A percentile compares a stretch with the other conserved stretches of the same genome.
phyloP scores from a whole-genome alignment of 2,113 vertebrate genomes.

The Chaenogobius annularis region DNA sequence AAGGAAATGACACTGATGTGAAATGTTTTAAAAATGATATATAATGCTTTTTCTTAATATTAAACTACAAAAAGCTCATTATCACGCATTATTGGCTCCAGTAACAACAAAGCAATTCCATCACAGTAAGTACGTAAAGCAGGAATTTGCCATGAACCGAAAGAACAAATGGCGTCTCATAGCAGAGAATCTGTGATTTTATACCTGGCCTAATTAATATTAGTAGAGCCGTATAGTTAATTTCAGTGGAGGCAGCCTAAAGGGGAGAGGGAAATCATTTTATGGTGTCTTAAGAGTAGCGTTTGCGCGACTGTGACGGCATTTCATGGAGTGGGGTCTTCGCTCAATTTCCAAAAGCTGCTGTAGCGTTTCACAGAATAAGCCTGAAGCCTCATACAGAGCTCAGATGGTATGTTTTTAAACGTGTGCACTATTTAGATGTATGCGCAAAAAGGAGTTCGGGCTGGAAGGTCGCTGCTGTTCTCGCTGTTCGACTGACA shows the following conservation, averaged over 20 bases:
- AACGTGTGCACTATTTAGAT: background rate
- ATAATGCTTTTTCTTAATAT: too few relatives aligned
- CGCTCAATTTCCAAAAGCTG: slow-evolving; percentile 53
- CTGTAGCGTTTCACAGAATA: slow-evolving; percentile 28
- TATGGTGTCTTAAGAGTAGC: slow-evolving; percentile 60
- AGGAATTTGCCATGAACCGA: slow-evolving; percentile 54
- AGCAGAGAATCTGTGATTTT: slow-evolving; percentile 68
- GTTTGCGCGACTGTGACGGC: slow-evolving; percentile 24
- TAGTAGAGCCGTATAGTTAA: slow-evolving; percentile 46
- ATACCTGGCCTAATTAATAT: slow-evolving; percentile 73
- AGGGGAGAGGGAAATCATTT: slow-evolving; percentile 63
- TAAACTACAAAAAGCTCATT: slow-evolving; percentile 58
- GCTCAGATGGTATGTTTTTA: slow-evolving; percentile 22
- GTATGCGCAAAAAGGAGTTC: too few relatives aligned
- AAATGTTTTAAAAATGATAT: too few relatives aligned
- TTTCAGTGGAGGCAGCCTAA: slow-evolving; percentile 39
- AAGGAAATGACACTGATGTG: background rate
- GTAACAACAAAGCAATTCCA: slow-evolving; percentile 56
- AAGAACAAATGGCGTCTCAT: slow-evolving; percentile 60
- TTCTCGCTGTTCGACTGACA: too few relatives aligned
- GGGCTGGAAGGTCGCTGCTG: too few relatives aligned
- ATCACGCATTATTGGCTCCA: slow-evolving; percentile 53
- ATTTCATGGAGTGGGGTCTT: slow-evolving; percentile 63
- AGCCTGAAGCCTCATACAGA: slow-evolving; percentile 8
- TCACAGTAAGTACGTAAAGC: slow-evolving; percentile 59